phyloP scores from a whole-genome alignment of 2,888 invertebrate species.

The Dromius quadrimaculatus region DNA sequence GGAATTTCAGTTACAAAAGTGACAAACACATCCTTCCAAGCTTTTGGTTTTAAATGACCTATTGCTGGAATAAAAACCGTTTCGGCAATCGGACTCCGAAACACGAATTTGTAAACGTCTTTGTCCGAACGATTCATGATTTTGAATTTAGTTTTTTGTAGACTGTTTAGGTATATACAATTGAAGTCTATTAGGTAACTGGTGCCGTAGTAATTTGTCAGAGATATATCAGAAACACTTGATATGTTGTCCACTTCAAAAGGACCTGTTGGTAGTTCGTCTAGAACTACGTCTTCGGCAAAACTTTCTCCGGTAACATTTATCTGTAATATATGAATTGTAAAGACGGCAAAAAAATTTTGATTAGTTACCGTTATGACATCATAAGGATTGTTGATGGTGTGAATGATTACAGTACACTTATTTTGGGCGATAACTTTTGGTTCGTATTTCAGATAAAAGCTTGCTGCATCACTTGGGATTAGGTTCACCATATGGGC shows the following conservation, averaged over 20 bases:
- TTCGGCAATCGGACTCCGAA: slow-evolving; percentile 57
- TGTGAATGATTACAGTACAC: slow-evolving; percentile 65
- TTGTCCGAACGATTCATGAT: slow-evolving; percentile 64
- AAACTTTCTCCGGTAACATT: slow-evolving; percentile 66
- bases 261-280: slow-evolving; percentile 56
- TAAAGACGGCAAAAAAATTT: neutral
- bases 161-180: slow-evolving; percentile 61
- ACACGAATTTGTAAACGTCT: slow-evolving; percentile 65
- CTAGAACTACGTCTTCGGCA: slow-evolving; percentile 65
- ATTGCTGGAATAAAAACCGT: slow-evolving; percentile 68
- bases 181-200: slow-evolving; percentile 65
- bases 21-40: slow-evolving; percentile 68
- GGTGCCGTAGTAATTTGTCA: slow-evolving; percentile 4
- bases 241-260: neutral
- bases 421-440: slow-evolving; percentile 57
- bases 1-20: slow-evolving; percentile 68
- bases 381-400: slow-evolving; percentile 72
- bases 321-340: slow-evolving; percentile 55
- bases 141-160: slow-evolving; percentile 64
- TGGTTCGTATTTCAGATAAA: slow-evolving; percentile 63
- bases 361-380: slow-evolving; percentile 62
- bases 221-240: slow-evolving; percentile 10
- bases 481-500: slow-evolving; percentile 59
- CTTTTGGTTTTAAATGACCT: slow-evolving; percentile 66
- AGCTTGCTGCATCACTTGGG: slow-evolving; percentile 58